phyloP scores from a whole-genome alignment of 2,113 vertebrate genomes.

The Pituophis catenifer region DNA sequence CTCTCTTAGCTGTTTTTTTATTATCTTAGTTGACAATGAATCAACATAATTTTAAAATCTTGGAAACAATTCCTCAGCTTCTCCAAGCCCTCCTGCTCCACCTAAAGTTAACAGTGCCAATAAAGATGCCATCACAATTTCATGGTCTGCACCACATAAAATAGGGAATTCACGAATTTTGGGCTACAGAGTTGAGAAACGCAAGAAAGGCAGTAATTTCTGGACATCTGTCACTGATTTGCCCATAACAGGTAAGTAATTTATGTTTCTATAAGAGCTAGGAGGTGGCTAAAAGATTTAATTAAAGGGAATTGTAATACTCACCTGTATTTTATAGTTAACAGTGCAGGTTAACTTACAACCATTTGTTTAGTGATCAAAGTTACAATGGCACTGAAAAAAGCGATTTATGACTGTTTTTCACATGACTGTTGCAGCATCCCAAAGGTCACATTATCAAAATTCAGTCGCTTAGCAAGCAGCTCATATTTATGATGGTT shows the following conservation, averaged over 20 bases:
- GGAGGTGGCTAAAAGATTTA: neutral
- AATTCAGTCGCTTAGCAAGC: neutral
- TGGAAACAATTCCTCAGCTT: constrained; percentile 64
- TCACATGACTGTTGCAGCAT: neutral
- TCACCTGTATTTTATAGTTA: neutral
- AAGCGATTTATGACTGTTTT: neutral
- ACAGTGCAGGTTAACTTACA: neutral
- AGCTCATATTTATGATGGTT: neutral
- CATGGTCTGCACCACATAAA: constrained; percentile 78
- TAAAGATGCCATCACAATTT: constrained; percentile 75
- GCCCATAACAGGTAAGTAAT: constrained; percentile 73
- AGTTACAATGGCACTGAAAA: neutral
- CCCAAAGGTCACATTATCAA: neutral
- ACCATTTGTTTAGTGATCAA: neutral
- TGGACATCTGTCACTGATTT: constrained; percentile 76
- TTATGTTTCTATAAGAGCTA: neutral
- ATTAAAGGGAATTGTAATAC: neutral
- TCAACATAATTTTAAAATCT: neutral
- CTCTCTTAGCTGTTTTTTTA: neutral
- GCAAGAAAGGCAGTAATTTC: constrained; percentile 81
- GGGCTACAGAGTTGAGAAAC: constrained; percentile 85
- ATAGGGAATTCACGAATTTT: constrained; percentile 73
- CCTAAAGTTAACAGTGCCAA: constrained; percentile 77
- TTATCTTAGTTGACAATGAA: neutral
- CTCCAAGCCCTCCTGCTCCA: constrained; percentile 76